Percentiles rank a stretch among this genome's conserved stretches.
Conservation (phyloP, 2,113 vertebrate genomes). For the Athene noctua region DNA sequence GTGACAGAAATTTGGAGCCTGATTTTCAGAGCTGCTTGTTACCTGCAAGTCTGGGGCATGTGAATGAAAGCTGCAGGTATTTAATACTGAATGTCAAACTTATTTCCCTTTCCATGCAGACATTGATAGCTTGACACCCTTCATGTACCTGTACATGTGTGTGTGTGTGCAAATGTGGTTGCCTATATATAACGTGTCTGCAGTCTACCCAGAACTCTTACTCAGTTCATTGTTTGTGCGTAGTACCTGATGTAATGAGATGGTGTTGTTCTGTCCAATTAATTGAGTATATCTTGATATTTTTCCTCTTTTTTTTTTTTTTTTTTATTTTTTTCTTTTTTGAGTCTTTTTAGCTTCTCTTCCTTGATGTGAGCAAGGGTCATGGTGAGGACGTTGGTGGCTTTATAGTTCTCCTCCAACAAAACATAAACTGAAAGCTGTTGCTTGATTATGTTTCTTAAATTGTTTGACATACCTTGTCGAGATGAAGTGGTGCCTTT, state of each 20-base stretch:
- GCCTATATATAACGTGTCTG: accelerated
- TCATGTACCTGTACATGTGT: neutral
- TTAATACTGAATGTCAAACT: neutral
- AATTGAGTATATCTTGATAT: neutral
- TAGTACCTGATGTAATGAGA: neutral
- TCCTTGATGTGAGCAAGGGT: neutral
- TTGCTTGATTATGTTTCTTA: neutral
- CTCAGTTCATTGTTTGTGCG: neutral
- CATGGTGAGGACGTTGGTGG: neutral
- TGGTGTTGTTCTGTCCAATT: neutral
- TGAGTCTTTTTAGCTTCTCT: neutral
- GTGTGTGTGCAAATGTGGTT: neutral
- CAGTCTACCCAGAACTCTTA: neutral
- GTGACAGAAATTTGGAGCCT: neutral
- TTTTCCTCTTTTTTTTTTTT: too few species aligned
- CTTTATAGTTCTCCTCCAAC: neutral
- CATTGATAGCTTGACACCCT: neutral
- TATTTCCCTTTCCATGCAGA: neutral
- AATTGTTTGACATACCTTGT: neutral
- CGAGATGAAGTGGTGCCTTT: neutral
- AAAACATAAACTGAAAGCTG: neutral
- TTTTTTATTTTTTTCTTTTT: neutral
- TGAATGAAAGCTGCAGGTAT: neutral
- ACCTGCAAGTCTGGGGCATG: neutral
- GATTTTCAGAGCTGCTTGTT: neutral